Percentiles rank a stretch among this genome's conserved stretches.
Evolutionary conservation across 2,888 invertebrate genomes (phyloP).

Genomic region (Clusia tigrina): DNA sequence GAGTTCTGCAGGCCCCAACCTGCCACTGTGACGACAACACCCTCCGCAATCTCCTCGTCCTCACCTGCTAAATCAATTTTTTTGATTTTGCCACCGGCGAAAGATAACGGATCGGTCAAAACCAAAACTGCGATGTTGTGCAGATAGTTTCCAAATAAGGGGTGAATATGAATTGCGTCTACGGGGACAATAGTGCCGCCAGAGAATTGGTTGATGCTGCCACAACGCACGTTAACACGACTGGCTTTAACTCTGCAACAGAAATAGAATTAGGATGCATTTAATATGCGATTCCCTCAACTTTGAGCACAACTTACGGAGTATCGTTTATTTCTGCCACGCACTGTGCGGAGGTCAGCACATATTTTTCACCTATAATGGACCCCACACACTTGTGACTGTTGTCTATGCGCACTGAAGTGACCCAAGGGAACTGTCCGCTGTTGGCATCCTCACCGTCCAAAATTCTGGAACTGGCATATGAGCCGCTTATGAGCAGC

Average conservation of each 20-base stretch:
- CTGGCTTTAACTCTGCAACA: constrained; percentile 37
- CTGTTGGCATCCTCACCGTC: constrained; percentile 55
- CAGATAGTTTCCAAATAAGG: constrained; percentile 54
- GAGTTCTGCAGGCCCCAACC: constrained; percentile 55
- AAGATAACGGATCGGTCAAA: constrained; percentile 38
- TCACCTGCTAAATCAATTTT: constrained; percentile 41
- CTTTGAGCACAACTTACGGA: constrained; percentile 47
- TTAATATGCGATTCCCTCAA: no score
- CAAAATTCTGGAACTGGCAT: constrained; percentile 42
- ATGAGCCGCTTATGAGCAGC: neutral
- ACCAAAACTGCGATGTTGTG: constrained; percentile 54
- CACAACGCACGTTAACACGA: constrained; percentile 47
- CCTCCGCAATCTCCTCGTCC: constrained; percentile 36
- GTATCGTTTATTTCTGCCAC: constrained; percentile 41
- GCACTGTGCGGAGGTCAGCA: constrained; percentile 56
- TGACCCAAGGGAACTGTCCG: constrained; percentile 59
- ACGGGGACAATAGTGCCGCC: constrained; percentile 49
- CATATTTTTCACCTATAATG: constrained; percentile 40
- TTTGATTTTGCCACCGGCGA: no score
- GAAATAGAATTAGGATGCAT: no score
- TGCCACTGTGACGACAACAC: constrained; percentile 45
- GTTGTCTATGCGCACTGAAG: constrained; percentile 52
- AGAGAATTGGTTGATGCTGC: constrained; percentile 56
- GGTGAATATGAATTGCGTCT: constrained; percentile 44
- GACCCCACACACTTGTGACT: constrained; percentile 47